Evolutionary conservation across 2,888 invertebrate genomes (phyloP).

Genomic region (Sturmia bella): DNA sequence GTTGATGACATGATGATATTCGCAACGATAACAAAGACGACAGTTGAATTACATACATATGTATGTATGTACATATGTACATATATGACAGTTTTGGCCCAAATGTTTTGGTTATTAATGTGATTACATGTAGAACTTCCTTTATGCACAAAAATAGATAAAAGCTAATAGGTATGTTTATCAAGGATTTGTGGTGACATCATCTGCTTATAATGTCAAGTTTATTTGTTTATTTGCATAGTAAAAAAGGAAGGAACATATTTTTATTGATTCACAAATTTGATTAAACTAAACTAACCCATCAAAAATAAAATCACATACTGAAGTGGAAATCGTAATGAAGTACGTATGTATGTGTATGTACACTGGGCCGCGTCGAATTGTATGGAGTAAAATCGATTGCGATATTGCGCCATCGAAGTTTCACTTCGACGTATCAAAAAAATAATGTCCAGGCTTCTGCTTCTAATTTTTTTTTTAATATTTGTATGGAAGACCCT

Average conservation of each 20-base stretch:
- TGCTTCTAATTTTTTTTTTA: no score
- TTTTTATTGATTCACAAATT: neutral
- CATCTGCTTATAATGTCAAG: constrained; percentile 53
- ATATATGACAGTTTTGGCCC: constrained; percentile 10
- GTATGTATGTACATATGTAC: no score
- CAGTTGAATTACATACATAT: constrained; percentile 57
- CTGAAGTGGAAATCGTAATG: no score
- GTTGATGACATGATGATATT: constrained; percentile 65
- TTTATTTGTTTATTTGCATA: constrained; percentile 36
- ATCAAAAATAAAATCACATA: no score
- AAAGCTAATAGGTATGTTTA: constrained; percentile 58
- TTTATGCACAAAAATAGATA: constrained; percentile 9
- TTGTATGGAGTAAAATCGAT: no score
- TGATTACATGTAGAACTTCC: constrained; percentile 27
- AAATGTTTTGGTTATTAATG: constrained; percentile 59
- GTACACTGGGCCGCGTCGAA: no score
- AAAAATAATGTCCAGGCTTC: no score
- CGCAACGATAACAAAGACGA: constrained; percentile 25
- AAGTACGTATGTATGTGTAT: no score
- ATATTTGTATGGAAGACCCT: no score
- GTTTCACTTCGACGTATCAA: no score
- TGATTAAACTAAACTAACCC: constrained; percentile 53
- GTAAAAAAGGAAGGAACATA: constrained; percentile 6
- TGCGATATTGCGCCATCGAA: no score
- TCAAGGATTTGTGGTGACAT: constrained; percentile 62